phyloP scores from a whole-genome alignment of 2,888 invertebrate genomes.

The Anorthoa munda region DNA sequence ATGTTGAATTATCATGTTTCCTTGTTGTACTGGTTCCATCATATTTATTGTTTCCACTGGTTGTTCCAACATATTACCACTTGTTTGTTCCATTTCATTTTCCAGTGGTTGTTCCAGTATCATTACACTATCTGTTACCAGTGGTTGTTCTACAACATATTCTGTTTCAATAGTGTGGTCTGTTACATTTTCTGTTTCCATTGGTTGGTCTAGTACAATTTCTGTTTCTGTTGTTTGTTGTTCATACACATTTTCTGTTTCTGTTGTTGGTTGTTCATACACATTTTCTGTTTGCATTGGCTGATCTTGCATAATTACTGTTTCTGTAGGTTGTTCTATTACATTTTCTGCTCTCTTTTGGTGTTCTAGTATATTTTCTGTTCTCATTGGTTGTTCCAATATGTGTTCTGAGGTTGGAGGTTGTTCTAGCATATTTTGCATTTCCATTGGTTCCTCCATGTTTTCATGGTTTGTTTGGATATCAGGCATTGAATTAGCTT shows the following conservation, averaged over 20 bases:
- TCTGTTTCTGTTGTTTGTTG: constrained; percentile 15
- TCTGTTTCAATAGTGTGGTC: constrained; percentile 26
- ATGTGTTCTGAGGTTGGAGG: constrained; percentile 22
- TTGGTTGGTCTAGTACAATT: constrained; percentile 27
- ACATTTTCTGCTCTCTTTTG: constrained; percentile 24
- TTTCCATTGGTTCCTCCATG: constrained; percentile 36
- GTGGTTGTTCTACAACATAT: constrained; percentile 33
- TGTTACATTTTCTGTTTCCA: constrained; percentile 29
- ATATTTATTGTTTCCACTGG: constrained; percentile 9
- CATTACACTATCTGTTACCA: constrained; percentile 22
- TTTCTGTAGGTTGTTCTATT: constrained; percentile 27
- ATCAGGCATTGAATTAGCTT: constrained; percentile 44
- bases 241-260: constrained; percentile 34
- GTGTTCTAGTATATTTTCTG: constrained; percentile 20
- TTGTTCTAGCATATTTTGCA: constrained; percentile 35
- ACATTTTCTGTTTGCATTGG: constrained; percentile 34
- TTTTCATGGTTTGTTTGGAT: constrained; percentile 34
- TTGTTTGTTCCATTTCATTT: constrained; percentile 28
- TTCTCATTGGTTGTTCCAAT: constrained; percentile 25
- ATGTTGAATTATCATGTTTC: constrained; percentile 24
- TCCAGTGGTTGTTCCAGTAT: constrained; percentile 29
- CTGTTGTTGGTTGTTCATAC: constrained; percentile 16
- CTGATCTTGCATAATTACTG: constrained; percentile 25
- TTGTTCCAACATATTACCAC: constrained; percentile 19
- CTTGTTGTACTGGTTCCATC: constrained; percentile 7